A percentile compares a stretch with the other conserved stretches of the same genome.
These are phyloP conservation scores for Lepidostoma basale DNA, from an alignment of 1,140 invertebrate genomes.

Conservation along the genomic window DNA sequence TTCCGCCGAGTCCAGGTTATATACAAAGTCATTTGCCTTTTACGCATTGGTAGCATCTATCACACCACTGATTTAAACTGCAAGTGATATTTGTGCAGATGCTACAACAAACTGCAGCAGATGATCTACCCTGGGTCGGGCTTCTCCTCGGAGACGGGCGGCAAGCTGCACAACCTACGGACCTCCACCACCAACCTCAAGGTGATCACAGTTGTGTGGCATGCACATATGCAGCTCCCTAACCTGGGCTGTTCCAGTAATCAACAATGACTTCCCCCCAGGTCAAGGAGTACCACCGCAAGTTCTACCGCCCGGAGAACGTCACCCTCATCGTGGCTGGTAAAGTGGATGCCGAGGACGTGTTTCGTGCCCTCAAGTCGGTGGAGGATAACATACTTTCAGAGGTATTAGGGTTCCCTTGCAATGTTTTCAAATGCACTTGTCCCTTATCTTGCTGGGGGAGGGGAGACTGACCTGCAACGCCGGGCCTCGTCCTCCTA, in stretches of 20 bases:
- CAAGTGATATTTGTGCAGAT: slow-evolving; percentile 46
- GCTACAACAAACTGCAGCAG: slow-evolving; percentile 67
- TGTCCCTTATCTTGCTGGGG: too few species aligned
- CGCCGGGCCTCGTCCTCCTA: too few species aligned
- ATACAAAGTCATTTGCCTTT: background rate
- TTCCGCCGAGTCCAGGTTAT: slow-evolving; percentile 69
- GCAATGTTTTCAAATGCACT: background rate
- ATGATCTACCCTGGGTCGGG: slow-evolving; percentile 80
- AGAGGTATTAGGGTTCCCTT: slow-evolving; percentile 63
- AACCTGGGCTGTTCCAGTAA: too few species aligned
- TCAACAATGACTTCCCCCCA: too few species aligned
- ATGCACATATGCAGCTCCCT: too few species aligned
- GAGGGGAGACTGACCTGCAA: too few species aligned
- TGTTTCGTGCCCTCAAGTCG: slow-evolving; percentile 74
- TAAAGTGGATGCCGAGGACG: slow-evolving; percentile 74
- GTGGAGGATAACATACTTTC: slow-evolving; percentile 81
- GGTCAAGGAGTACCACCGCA: slow-evolving; percentile 80
- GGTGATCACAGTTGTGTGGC: too few species aligned
- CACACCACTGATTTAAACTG: background rate
- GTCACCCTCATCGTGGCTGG: slow-evolving; percentile 84
- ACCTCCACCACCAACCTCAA: slow-evolving; percentile 81
- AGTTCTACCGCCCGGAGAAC: slow-evolving; percentile 92
- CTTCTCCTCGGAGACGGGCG: slow-evolving; percentile 85
- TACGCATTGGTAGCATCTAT: background rate
- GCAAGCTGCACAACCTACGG: slow-evolving; percentile 83